Percentiles rank a stretch among this genome's conserved stretches.
Conservation (phyloP, 2,113 vertebrate species). For the Polypterus bichir region DNA sequence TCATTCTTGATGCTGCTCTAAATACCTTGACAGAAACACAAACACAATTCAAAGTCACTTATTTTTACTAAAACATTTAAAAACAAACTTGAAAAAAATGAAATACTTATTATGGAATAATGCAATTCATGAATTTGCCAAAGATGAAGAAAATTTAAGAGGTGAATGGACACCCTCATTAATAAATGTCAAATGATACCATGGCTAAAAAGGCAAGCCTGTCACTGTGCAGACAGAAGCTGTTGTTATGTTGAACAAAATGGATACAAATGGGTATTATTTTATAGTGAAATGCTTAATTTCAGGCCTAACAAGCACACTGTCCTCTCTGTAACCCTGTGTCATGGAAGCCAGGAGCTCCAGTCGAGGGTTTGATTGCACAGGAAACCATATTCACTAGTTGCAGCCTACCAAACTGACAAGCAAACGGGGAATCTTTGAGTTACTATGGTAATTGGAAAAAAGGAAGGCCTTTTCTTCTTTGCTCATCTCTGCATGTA, state of each 20-base stretch:
- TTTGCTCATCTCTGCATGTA: conserved; percentile 81
- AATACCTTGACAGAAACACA: not conserved
- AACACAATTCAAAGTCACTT: not conserved
- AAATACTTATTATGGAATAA: not conserved
- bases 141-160: not conserved
- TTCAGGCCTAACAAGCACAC: conserved; percentile 66
- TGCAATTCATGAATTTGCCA: not conserved
- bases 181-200: conserved; percentile 61
- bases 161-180: conserved; percentile 55
- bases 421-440: conserved; percentile 75
- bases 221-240: conserved; percentile 54
- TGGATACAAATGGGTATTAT: conserved; percentile 87
- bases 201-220: conserved; percentile 50
- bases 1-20: not conserved
- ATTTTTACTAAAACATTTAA: not conserved
- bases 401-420: conserved; percentile 39
- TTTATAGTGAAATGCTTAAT: conserved; percentile 73
- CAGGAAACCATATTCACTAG: conserved; percentile 58
- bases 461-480: conserved; percentile 76
- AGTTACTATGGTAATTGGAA: conserved; percentile 92
- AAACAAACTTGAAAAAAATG: not conserved
- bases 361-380: conserved; percentile 74
- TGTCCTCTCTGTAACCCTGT: conserved; percentile 69
- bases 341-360: conserved; percentile 67
- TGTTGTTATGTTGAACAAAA: conserved; percentile 79